Conservation (phyloP, 2,888 invertebrate species). For the Molorchus minor region DNA sequence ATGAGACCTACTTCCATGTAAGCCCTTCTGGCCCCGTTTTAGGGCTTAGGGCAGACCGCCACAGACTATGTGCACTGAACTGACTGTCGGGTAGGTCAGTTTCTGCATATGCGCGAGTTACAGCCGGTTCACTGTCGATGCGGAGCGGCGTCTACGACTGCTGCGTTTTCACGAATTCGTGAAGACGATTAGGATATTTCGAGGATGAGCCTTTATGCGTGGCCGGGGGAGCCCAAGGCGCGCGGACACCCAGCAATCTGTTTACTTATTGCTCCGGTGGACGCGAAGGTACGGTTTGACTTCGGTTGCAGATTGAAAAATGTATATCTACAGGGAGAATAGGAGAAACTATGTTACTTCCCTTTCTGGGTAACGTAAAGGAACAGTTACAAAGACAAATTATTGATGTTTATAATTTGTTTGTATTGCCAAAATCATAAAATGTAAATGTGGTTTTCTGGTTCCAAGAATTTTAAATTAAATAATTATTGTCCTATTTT, state of each 20-base stretch:
- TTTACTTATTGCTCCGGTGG: too few relatives aligned
- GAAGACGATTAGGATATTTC: conserved; percentile 21
- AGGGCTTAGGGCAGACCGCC: conserved; percentile 58
- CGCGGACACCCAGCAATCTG: too few relatives aligned
- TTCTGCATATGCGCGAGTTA: conserved; percentile 61
- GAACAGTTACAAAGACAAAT: too few relatives aligned
- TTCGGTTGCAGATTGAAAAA: background rate
- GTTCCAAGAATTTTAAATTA: too few relatives aligned
- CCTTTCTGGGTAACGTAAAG: too few relatives aligned
- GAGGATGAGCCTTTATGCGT: conserved; percentile 30
- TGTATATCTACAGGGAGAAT: background rate
- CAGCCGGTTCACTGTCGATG: conserved; percentile 28
- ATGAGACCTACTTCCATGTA: conserved; percentile 51
- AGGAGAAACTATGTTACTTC: too few relatives aligned
- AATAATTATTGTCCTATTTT: too few relatives aligned
- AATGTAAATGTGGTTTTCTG: too few relatives aligned
- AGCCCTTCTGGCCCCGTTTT: conserved; percentile 57
- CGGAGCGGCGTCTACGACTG: conserved; percentile 37
- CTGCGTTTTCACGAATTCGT: conserved; percentile 33
- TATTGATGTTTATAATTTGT: too few relatives aligned
- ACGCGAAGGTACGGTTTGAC: background rate
- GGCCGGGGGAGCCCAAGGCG: background rate
- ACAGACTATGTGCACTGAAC: conserved; percentile 57
- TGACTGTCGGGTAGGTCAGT: conserved; percentile 63
- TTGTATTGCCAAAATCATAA: too few relatives aligned